Percentiles rank a stretch among this genome's conserved stretches.
Evolutionary conservation across 2,113 vertebrate genomes (phyloP).

Genomic region (Myodes glareolus): DNA sequence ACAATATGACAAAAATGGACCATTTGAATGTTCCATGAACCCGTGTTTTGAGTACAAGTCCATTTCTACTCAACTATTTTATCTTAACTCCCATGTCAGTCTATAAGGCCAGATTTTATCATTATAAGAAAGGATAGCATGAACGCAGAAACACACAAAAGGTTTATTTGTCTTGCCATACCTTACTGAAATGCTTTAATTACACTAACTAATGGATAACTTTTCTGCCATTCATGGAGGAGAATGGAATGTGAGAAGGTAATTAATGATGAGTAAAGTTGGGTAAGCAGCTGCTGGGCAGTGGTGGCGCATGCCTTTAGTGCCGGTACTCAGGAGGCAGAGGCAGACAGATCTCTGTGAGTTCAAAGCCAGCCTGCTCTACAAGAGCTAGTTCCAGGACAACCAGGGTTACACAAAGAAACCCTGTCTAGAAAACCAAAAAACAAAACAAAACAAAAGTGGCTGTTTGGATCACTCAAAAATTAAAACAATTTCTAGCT

Average conservation of each 20-base stretch:
- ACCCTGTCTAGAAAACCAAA: too few relatives aligned
- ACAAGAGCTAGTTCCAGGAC: too few relatives aligned
- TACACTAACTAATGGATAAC: not conserved
- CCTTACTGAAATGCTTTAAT: not conserved
- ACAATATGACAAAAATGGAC: not conserved
- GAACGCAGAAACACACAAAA: not conserved
- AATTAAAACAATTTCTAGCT: constrained; percentile 9
- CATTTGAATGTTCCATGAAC: not conserved
- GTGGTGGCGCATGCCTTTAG: too few relatives aligned
- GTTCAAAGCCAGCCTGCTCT: too few relatives aligned
- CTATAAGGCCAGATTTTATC: not conserved
- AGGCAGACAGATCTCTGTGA: too few relatives aligned
- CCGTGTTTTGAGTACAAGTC: not conserved
- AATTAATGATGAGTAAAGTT: constrained; percentile 22
- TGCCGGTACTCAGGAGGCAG: too few relatives aligned
- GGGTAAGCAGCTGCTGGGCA: fast-evolving
- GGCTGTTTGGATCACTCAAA: not conserved
- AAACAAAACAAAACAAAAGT: not conserved
- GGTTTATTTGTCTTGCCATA: not conserved
- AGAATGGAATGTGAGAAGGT: constrained; percentile 5
- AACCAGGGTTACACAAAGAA: too few relatives aligned
- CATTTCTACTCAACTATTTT: not conserved
- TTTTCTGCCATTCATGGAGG: not conserved
- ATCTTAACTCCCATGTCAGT: not conserved
- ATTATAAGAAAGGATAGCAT: not conserved